phyloP scores from a whole-genome alignment of 2,113 vertebrate species.

The Sapayoa aenigma region DNA sequence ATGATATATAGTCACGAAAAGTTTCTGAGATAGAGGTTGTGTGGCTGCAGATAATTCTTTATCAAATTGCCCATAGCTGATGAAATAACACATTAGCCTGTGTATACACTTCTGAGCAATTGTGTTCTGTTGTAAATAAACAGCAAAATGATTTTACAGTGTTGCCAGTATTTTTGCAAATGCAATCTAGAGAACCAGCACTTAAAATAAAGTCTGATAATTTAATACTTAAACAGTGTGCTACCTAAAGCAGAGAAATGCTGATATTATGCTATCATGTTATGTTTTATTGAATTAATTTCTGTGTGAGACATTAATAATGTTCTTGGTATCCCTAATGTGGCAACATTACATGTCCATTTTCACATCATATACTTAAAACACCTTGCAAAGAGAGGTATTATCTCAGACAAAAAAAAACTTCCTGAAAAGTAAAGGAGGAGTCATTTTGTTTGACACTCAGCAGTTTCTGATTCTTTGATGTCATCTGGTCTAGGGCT shows the following conservation, averaged over 20 bases:
- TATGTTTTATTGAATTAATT: not conserved
- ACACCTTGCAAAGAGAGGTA: not conserved
- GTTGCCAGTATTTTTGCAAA: not conserved
- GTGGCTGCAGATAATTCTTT: not conserved
- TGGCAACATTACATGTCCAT: not conserved
- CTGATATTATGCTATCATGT: not conserved
- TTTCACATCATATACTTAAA: not conserved
- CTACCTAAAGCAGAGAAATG: not conserved
- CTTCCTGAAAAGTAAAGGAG: not conserved
- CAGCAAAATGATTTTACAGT: not conserved
- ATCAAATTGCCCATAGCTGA: not conserved
- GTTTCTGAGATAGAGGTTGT: not conserved
- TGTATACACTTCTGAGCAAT: not conserved
- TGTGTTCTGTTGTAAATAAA: not conserved
- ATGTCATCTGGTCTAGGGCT: not conserved
- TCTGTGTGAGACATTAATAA: not conserved
- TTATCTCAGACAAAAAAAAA: not conserved
- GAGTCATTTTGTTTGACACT: not conserved
- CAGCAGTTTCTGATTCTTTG: not conserved
- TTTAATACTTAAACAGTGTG: not conserved
- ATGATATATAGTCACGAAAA: not conserved
- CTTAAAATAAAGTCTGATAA: not conserved
- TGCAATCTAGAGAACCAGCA: not conserved
- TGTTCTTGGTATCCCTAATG: not conserved
- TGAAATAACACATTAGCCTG: not conserved